These are phyloP conservation scores for Platycnemis pennipes DNA, from an alignment of 2,888 invertebrate species.

Conservation along the genomic window DNA sequence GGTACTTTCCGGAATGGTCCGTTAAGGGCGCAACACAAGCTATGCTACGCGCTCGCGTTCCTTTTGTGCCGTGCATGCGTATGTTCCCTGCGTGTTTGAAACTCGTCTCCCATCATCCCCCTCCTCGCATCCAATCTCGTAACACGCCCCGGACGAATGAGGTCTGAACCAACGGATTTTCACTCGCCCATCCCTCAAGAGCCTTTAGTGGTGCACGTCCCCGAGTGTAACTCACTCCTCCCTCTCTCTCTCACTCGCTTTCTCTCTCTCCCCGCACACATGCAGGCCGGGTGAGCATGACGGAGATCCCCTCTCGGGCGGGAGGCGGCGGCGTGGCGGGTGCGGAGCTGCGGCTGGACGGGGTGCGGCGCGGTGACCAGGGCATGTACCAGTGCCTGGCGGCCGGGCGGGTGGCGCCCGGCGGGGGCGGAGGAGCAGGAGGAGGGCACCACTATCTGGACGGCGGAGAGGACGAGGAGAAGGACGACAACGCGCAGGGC, in stretches of 20 bases:
- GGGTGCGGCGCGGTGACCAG: conserved; percentile 77
- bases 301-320: conserved; percentile 39
- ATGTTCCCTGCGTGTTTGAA: too few species aligned
- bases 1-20: too few species aligned
- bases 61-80: too few species aligned
- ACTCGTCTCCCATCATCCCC: too few species aligned
- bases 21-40: too few species aligned
- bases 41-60: too few species aligned
- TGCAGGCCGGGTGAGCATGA: conserved; percentile 65
- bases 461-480: conserved; percentile 52
- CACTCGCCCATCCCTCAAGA: neutral
- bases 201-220: too few species aligned
- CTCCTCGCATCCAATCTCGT: neutral
- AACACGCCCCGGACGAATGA: neutral
- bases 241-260: neutral
- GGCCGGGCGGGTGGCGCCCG: conserved; percentile 18
- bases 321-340: conserved; percentile 55
- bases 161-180: neutral
- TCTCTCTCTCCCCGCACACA: neutral
- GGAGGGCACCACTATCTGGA: conserved; percentile 70
- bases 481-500: conserved; percentile 76
- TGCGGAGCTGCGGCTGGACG: conserved; percentile 75
- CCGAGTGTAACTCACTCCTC: neutral
- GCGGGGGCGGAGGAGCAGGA: neutral
- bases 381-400: conserved; percentile 80